phyloP scores from a whole-genome alignment of 2,797 vertebrate species.

The Columba guinea region DNA sequence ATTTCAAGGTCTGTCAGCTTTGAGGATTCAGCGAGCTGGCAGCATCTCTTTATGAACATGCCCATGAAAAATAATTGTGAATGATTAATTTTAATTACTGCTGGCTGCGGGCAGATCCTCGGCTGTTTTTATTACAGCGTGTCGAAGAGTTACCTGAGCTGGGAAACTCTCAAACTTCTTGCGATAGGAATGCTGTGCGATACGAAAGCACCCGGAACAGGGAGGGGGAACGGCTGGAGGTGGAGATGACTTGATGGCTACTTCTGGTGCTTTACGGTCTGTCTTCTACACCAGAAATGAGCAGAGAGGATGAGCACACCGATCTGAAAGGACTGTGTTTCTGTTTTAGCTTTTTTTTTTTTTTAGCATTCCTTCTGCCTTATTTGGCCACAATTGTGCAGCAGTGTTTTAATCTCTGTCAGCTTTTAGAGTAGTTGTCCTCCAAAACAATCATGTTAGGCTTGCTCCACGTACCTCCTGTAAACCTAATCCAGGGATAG shows the following conservation, averaged over 20 bases:
- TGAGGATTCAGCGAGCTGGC: slow-evolving; percentile 16
- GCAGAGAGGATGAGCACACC: not conserved
- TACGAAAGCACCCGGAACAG: not conserved
- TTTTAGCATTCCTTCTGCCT: not conserved
- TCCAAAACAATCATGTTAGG: not conserved
- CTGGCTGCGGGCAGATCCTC: slow-evolving; percentile 34
- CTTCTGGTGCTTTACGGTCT: not conserved
- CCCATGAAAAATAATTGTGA: slow-evolving; percentile 63
- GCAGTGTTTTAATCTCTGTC: not conserved
- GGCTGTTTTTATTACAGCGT: not conserved
- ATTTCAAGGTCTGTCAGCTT: slow-evolving; percentile 68
- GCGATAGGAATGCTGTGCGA: not conserved
- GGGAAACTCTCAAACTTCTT: not conserved
- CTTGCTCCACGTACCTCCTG: not conserved
- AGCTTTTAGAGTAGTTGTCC: not conserved
- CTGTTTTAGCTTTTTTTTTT: not conserved
- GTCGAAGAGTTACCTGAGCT: not conserved
- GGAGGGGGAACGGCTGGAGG: not conserved
- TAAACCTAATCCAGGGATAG: not conserved
- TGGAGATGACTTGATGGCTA: not conserved
- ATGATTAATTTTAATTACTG: slow-evolving; percentile 66
- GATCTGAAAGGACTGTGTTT: not conserved
- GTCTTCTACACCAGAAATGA: not conserved
- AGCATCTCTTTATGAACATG: slow-evolving; percentile 17
- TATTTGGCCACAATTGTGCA: fast-evolving